phyloP scores from a whole-genome alignment of 2,888 invertebrate species.

The Cephonodes hylas region DNA sequence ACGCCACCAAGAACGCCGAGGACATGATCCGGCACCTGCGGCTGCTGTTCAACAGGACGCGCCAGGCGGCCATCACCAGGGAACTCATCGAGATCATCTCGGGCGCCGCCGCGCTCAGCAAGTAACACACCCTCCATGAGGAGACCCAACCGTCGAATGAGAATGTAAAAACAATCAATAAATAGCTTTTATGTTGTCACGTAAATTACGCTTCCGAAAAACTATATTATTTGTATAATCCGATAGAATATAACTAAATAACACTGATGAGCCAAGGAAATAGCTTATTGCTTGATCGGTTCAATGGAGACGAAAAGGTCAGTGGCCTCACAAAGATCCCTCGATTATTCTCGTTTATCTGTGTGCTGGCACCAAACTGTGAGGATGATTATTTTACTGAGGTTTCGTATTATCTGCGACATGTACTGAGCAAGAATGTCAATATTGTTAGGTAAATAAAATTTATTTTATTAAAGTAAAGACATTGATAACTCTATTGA shows the following conservation, averaged over 20 bases:
- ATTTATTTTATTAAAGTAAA: background rate
- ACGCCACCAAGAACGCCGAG: slow-evolving; percentile 90
- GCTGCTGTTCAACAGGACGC: slow-evolving; percentile 87
- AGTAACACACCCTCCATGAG: slow-evolving; percentile 10
- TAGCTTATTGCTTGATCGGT: no score
- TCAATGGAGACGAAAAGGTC: background rate
- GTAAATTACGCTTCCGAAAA: no score
- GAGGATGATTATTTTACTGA: background rate
- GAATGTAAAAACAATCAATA: background rate
- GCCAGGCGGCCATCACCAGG: slow-evolving; percentile 92
- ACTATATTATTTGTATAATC: no score
- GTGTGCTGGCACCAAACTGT: background rate
- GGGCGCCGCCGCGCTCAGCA: slow-evolving; percentile 89
- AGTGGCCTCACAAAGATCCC: background rate
- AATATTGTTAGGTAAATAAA: background rate
- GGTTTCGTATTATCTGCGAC: background rate
- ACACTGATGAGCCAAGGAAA: no score
- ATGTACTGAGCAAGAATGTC: background rate
- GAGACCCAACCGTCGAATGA: no score
- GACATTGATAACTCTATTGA: background rate
- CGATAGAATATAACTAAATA: no score
- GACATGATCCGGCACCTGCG: slow-evolving; percentile 90
- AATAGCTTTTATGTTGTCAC: no score
- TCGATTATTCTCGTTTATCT: background rate
- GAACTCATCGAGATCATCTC: slow-evolving; percentile 96